phyloP scores from a whole-genome alignment of 2,797 vertebrate genomes.

The Odontamblyopus rebecca region DNA sequence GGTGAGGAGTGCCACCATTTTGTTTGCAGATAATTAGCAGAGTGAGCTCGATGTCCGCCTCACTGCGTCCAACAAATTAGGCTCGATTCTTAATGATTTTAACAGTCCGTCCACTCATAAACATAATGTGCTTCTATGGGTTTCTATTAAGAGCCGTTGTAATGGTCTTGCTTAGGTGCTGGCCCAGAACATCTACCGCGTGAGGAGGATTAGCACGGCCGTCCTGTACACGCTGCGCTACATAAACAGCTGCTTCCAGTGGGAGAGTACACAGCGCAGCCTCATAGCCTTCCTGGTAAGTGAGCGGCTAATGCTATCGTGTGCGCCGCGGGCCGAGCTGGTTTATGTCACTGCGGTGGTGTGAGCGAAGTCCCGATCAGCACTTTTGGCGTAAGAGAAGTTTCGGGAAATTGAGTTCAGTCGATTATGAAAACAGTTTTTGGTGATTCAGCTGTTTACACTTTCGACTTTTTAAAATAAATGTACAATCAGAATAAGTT shows the following conservation, averaged over 20 bases:
- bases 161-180: slow-evolving; percentile 82
- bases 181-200: slow-evolving; percentile 91
- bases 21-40: slow-evolving; percentile 34
- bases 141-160: slow-evolving; percentile 64
- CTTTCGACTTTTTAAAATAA: no score
- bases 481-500: no score
- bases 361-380: not conserved
- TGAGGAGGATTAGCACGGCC: slow-evolving; percentile 92
- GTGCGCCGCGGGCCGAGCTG: slow-evolving; percentile 49
- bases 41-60: slow-evolving; percentile 8
- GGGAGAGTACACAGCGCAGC: slow-evolving; percentile 91
- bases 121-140: slow-evolving; percentile 64
- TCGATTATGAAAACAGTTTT: no score
- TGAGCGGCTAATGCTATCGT: slow-evolving; percentile 66
- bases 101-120: slow-evolving; percentile 53
- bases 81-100: slow-evolving; percentile 55
- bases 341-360: no score
- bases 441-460: no score
- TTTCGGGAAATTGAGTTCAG: no score
- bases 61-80: slow-evolving; percentile 36
- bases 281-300: slow-evolving; percentile 93
- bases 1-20: slow-evolving; percentile 58
- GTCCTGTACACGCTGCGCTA: slow-evolving; percentile 93
- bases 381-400: not conserved
- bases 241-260: slow-evolving; percentile 97